Conservation (phyloP, 2,888 invertebrate genomes). For the Cheilosia urbana region DNA sequence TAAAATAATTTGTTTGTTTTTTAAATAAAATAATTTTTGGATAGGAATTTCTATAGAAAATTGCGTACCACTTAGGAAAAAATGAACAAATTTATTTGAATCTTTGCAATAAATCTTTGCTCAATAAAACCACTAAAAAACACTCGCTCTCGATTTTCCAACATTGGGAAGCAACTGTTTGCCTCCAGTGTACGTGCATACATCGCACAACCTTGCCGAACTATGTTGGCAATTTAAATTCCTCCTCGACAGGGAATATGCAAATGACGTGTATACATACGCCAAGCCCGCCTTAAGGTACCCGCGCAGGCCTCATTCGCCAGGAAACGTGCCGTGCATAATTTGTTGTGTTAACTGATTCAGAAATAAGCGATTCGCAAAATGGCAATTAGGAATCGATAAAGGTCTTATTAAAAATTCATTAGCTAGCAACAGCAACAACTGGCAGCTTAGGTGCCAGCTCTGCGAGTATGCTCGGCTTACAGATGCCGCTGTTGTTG, state of each 20-base stretch:
- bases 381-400: conserved; percentile 76
- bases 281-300: conserved; percentile 9
- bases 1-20: no score
- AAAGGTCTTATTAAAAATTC: conserved; percentile 76
- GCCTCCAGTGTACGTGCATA: not conserved
- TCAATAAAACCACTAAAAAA: no score
- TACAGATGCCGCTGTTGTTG: conserved; percentile 35
- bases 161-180: not conserved
- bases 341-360: conserved; percentile 75
- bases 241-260: conserved; percentile 67
- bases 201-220: conserved; percentile 55
- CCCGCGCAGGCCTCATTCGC: conserved; percentile 43
- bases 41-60: no score
- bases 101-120: no score
- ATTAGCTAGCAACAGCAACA: conserved; percentile 61
- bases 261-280: conserved; percentile 59
- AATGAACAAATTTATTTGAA: no score
- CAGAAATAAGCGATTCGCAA: conserved; percentile 74
- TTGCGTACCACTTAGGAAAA: no score
- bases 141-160: no score
- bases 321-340: conserved; percentile 74
- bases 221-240: conserved; percentile 71
- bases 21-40: no score
- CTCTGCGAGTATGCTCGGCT: conserved; percentile 28
- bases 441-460: conserved; percentile 40